Base-by-base conservation (phyloP, 92 coral and sea anemone genomes). In the Isaurus tuberculatus region DNA sequence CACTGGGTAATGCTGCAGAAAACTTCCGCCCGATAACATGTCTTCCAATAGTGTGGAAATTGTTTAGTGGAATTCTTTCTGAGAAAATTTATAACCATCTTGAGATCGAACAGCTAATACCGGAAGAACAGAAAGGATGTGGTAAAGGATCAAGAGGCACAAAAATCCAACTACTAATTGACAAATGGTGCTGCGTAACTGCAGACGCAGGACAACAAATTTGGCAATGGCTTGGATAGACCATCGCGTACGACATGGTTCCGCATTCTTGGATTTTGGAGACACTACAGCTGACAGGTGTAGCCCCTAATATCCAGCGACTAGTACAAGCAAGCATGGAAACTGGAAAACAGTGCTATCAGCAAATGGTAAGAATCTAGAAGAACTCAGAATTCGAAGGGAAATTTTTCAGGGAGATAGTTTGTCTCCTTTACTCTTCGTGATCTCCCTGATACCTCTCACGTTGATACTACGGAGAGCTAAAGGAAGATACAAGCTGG, bases 171-270 rank as follows among this genome's bases (percentile, higher is more conserved):
- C 53, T 81, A 25, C 33, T 82, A 17, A 70, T 86, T 10, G 90
- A 86, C 53, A 86, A 83, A 77, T 70, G 64, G 79, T 86, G 28
- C 5, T 86, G 65, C 66, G 65, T 42, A 75, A n/a, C n/a, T n/a
- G n/a, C n/a, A n/a, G n/a, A 86, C 44, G 79, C 37, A 51, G 86
- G 30, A 40, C 36, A n/a, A 86, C 85, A 16, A 77, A 77, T 37
- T 51, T 86, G 32, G 88, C 88, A 10, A 75, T 86, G 83, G 84
- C 66, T 8, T 89, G 92, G 89, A 85, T 85, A 1, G 87, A 85
- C 28, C 10, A 40, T 85, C n/a, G 88, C 85, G 11, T 83, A 74
- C 58, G 88, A 83, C 53, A 83, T 73, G 84, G 88, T 84, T 7
- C 85, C n/a, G n/a, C n/a, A n/a, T n/a, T n/a, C n/a, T n/a, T n/a